Evolutionary conservation across 2,888 invertebrate genomes (phyloP), one percentile per base, ranked within the genome.

Genomic region (Pemphredon lugubris): DNA sequence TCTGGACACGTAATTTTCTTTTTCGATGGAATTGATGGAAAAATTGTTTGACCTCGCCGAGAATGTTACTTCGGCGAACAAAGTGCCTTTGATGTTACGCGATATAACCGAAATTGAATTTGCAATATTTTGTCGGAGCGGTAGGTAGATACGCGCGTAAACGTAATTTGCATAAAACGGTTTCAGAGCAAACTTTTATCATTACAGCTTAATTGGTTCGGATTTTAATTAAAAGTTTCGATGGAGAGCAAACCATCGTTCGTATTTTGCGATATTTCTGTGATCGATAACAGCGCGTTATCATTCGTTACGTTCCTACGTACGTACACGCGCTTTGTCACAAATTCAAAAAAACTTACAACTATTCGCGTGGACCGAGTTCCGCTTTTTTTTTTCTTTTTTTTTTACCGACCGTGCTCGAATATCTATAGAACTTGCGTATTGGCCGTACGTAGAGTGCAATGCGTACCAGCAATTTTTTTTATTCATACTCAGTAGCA

Each of bases 161-260:
- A 63, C 55, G 40, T 45, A 30, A 63, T 63, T 55, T 63, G 47
- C 63, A 55, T 55, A 32, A 63, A 51, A 59, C 59, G 39, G 39
- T 53, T 60, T 40, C 44, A 20, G 23, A 9, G 39, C 34, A 45
- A 59, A 64, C 48, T 64, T 57, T 37, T 57, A 37, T 57, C 57
- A 21, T 64, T 57, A 44, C 40, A 13, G 42, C 13, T 54, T 53
- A 45, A 66, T 59, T 66, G 47, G 39, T 16, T 11, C 13, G 11
- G 39, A 54, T 59, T 66, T 66, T 60, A 60, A 66, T 66, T 59
- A 59, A 66, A 66, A 59, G 30, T 58, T 53, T 45, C 39, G 34
- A 39, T 6, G 7, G 7, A 11, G 7, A 16, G 26, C 18, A 42
- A 21, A n/a, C 23, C 23, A 44, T 26, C 26, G 14, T 7, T 16